Percentiles rank a stretch among this genome's conserved stretches.
These are phyloP conservation scores for Noctua janthina DNA, from an alignment of 2,888 invertebrate genomes.

Conservation along the genomic window DNA sequence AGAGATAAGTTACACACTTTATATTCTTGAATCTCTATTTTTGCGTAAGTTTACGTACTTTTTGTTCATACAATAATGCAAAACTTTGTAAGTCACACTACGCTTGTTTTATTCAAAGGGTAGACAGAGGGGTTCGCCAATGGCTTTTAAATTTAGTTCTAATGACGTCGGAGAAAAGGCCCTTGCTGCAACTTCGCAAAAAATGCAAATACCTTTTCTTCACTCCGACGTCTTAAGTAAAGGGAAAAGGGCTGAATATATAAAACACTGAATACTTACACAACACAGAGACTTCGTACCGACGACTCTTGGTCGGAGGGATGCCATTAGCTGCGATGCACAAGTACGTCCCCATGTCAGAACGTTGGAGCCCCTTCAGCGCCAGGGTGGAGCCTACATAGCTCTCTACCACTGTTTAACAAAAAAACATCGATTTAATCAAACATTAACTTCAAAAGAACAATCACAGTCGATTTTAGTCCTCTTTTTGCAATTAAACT, in stretches of 20 bases:
- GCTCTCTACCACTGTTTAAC: constrained; percentile 90
- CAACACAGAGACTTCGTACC: constrained; percentile 94
- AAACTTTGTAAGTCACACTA: constrained; percentile 43
- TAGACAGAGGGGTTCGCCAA: constrained; percentile 20
- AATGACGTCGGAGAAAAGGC: constrained; percentile 26
- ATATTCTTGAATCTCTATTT: constrained; percentile 67
- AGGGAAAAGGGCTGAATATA: constrained; percentile 3
- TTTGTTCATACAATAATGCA: constrained; percentile 46
- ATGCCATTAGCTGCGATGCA: constrained; percentile 96
- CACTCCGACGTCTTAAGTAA: constrained; percentile 1
- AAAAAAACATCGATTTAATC: constrained; percentile 39
- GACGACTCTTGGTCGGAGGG: constrained; percentile 95
- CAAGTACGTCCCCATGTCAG: constrained; percentile 96
- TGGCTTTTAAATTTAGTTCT: constrained; percentile 45
- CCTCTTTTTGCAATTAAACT: neutral
- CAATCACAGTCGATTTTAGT: neutral
- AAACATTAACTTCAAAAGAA: neutral
- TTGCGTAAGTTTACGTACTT: constrained; percentile 60
- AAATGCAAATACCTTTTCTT: constrained; percentile 41
- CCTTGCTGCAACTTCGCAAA: constrained; percentile 36
- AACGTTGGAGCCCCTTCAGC: constrained; percentile 93
- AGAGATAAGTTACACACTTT: constrained; percentile 72
- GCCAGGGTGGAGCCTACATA: constrained; percentile 93
- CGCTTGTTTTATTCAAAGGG: constrained; percentile 47
- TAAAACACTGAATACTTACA: constrained; percentile 91